Percentiles rank a stretch among this genome's conserved stretches.
Evolutionary conservation across 2,888 invertebrate species (phyloP).

Genomic region (Tetanocera ferruginea): DNA sequence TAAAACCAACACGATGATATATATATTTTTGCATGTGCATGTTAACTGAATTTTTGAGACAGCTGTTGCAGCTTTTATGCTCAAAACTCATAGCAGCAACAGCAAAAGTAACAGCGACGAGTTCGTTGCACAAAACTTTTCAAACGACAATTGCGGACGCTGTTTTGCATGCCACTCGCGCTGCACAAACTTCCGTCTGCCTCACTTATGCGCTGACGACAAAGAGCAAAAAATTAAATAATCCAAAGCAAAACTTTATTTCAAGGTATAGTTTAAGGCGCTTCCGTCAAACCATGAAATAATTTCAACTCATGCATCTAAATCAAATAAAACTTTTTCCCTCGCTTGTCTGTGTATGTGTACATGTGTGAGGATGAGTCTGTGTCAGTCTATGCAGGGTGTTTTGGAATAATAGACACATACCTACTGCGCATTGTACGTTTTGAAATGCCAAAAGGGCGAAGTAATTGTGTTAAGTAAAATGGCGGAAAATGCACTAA

Average conservation of each 20-base stretch:
- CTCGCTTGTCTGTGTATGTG: neutral
- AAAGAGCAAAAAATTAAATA: neutral
- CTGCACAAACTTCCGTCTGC: neutral
- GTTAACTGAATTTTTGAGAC: slow-evolving; percentile 27
- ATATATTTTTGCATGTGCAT: neutral
- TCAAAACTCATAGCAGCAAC: neutral
- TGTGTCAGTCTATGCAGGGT: too few relatives aligned
- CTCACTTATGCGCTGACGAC: neutral
- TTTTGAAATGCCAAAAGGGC: neutral
- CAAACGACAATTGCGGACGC: neutral
- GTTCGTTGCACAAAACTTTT: neutral
- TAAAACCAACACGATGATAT: neutral
- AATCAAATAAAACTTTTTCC: slow-evolving; percentile 58
- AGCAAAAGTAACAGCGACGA: neutral
- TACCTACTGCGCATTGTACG: too few relatives aligned
- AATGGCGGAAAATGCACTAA: neutral
- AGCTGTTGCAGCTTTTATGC: slow-evolving; percentile 32
- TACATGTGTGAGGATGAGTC: too few relatives aligned
- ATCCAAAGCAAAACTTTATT: slow-evolving; percentile 22
- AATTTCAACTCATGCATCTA: slow-evolving; percentile 56
- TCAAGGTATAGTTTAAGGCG: slow-evolving; percentile 29
- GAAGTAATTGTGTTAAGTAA: neutral
- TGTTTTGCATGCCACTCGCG: neutral
- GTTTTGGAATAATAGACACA: too few relatives aligned
- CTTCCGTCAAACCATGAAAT: slow-evolving; percentile 53